Conservation (phyloP, 1,140 invertebrate genomes). For the Cyclargus thomasi region DNA sequence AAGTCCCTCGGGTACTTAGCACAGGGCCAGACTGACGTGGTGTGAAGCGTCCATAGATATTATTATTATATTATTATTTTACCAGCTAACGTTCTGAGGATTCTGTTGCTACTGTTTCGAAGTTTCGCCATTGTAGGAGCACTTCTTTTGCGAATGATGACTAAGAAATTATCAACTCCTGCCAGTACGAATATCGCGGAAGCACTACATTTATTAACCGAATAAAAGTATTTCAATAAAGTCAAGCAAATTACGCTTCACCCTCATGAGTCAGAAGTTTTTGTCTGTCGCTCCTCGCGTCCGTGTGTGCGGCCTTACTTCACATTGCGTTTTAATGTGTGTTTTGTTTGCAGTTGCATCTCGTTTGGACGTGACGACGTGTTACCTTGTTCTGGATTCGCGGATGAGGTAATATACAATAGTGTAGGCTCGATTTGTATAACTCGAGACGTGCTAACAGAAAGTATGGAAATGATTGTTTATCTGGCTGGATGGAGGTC, state of each 20-base stretch:
- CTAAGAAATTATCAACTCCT: no score
- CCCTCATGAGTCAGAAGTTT: background rate
- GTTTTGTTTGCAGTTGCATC: slow-evolving; percentile 11
- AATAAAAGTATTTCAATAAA: no score
- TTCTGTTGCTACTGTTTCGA: no score
- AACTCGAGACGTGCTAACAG: background rate
- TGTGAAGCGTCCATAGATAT: no score
- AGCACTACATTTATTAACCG: no score
- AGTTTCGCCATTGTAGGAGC: no score
- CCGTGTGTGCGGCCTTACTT: background rate
- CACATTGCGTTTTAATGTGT: background rate
- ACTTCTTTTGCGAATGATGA: no score
- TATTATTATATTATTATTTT: no score
- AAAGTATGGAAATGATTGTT: background rate
- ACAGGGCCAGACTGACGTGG: no score
- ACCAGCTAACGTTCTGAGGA: no score
- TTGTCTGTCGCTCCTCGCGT: background rate
- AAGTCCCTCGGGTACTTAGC: no score
- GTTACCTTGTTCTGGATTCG: slow-evolving; percentile 12
- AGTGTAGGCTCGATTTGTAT: background rate
- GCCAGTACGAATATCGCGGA: no score
- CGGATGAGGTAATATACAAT: background rate
- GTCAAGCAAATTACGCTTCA: background rate
- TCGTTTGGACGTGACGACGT: background rate
- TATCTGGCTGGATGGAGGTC: background rate